These are phyloP conservation scores for Nomada ferruginata DNA, from an alignment of 2,888 invertebrate species.

Conservation along the genomic window DNA sequence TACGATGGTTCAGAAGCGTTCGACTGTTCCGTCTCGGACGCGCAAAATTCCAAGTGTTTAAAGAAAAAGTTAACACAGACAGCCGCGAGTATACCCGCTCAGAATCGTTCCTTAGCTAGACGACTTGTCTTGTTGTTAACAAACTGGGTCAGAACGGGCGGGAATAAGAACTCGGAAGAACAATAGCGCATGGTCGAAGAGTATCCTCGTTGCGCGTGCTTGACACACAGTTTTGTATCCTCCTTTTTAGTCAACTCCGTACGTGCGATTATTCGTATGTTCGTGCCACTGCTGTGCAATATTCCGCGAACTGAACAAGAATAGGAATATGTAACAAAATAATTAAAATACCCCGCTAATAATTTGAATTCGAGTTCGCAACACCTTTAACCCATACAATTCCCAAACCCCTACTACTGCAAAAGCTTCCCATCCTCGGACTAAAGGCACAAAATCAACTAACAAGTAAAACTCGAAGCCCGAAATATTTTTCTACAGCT, in stretches of 20 bases:
- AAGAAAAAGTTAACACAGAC: neutral
- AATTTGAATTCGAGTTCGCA: no score
- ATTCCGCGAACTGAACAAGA: no score
- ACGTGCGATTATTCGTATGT: neutral
- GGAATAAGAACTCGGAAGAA: constrained; percentile 17
- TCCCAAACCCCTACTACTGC: no score
- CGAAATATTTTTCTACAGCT: constrained; percentile 9
- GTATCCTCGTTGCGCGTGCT: neutral
- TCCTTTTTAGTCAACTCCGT: neutral
- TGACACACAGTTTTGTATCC: neutral
- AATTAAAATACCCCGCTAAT: no score
- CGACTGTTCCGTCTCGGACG: no score
- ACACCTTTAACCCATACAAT: no score
- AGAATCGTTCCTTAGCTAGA: neutral
- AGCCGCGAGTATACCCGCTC: neutral
- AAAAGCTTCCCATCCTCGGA: no score
- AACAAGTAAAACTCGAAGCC: no score
- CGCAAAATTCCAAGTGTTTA: neutral
- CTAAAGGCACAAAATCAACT: no score
- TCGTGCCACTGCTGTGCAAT: no score
- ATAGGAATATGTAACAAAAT: no score
- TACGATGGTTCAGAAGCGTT: neutral
- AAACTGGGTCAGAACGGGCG: constrained; percentile 26
- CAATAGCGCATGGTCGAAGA: constrained; percentile 25
- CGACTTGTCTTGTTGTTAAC: constrained; percentile 4